Evolutionary conservation across 2,888 invertebrate genomes (phyloP).

Genomic region (Melanotus villosus): DNA sequence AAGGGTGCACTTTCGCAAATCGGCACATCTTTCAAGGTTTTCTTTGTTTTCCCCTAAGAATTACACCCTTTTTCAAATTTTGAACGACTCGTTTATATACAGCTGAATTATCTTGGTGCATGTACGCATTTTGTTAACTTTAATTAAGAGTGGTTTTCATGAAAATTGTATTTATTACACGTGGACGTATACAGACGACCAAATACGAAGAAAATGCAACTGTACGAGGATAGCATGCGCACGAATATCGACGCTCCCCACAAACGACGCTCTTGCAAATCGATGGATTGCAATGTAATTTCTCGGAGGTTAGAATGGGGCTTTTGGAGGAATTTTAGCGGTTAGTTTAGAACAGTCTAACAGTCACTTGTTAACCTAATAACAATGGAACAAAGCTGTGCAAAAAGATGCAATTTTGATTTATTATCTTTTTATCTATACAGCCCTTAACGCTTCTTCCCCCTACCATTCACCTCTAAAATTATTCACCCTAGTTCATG

Average conservation of each 20-base stretch:
- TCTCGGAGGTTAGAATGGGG: conserved; percentile 39
- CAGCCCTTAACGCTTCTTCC: no score
- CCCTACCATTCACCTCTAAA: no score
- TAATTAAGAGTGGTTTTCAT: no score
- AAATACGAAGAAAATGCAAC: conserved; percentile 28
- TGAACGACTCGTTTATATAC: no score
- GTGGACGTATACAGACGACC: conserved; percentile 26
- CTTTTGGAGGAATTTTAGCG: background rate
- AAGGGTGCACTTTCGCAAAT: conserved; percentile 37
- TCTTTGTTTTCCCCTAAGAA: background rate
- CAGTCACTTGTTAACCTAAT: conserved; percentile 46
- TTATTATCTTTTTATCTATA: no score
- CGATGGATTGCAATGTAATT: conserved; percentile 40
- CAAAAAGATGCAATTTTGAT: background rate
- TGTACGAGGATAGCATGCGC: conserved; percentile 43
- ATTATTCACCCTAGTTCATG: no score
- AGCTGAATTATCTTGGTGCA: no score
- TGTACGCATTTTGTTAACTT: no score
- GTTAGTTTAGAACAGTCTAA: conserved; percentile 35
- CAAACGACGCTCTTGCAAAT: conserved; percentile 46
- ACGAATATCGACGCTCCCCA: conserved; percentile 34
- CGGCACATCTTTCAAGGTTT: background rate
- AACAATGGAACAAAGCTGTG: conserved; percentile 14
- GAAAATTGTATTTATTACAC: background rate
- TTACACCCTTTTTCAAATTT: no score